phyloP scores from a whole-genome alignment of 2,888 invertebrate genomes.

The Dynastes grantii region DNA sequence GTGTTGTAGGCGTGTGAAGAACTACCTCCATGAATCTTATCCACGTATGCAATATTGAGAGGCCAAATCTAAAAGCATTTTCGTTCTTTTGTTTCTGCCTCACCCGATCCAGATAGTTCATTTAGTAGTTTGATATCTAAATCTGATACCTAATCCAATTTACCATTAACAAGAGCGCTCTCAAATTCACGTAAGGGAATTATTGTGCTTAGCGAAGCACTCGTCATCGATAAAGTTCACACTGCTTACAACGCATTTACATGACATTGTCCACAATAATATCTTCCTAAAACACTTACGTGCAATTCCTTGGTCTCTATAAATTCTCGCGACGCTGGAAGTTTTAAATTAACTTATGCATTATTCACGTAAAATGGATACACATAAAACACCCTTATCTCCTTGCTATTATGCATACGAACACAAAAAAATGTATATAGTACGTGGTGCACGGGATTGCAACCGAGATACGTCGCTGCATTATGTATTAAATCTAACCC shows the following conservation, averaged over 20 bases:
- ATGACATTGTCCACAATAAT: conserved; percentile 1
- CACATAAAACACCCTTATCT: conserved; percentile 43
- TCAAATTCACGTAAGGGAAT: too few relatives aligned
- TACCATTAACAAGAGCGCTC: too few relatives aligned
- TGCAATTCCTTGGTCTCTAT: conserved; percentile 31
- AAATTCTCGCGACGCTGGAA: conserved; percentile 32
- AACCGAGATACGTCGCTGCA: neutral
- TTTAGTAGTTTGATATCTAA: too few relatives aligned
- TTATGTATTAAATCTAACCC: conserved; percentile 8
- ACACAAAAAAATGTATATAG: conserved; percentile 33
- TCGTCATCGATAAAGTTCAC: neutral
- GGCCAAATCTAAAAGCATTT: too few relatives aligned
- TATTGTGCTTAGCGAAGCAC: too few relatives aligned
- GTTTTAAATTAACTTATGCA: conserved; percentile 46
- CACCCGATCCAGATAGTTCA: too few relatives aligned
- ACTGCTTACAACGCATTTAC: neutral
- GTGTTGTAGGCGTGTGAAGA: too few relatives aligned
- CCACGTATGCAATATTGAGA: too few relatives aligned
- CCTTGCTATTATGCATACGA: conserved; percentile 35
- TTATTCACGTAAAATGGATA: conserved; percentile 44
- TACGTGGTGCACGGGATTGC: conserved; percentile 5
- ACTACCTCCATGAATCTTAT: too few relatives aligned
- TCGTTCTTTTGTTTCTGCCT: too few relatives aligned
- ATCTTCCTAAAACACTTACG: conserved; percentile 24
- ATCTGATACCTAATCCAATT: too few relatives aligned